Evolutionary conservation across 2,797 vertebrate species (phyloP).

Genomic region (Amblyopsis hoosieri): DNA sequence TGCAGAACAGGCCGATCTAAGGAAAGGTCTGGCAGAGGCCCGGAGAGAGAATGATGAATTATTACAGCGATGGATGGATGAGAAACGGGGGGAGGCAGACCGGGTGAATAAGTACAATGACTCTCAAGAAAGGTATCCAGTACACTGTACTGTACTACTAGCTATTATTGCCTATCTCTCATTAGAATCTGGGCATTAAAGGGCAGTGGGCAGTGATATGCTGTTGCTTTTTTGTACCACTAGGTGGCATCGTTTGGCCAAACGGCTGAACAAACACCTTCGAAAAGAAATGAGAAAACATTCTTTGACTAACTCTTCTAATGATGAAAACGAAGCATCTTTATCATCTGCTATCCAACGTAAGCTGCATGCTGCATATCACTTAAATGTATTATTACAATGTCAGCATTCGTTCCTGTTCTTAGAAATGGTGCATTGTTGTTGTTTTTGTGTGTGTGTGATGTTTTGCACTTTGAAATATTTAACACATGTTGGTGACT

Average conservation of each 20-base stretch:
- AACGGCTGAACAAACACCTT: constrained; percentile 61
- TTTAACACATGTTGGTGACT: no score
- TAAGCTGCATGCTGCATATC: constrained; percentile 15
- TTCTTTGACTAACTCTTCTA: constrained; percentile 6
- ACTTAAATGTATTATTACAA: neutral
- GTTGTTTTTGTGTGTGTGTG: no score
- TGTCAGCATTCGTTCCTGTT: neutral
- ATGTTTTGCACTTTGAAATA: neutral
- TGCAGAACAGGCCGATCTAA: constrained; percentile 54
- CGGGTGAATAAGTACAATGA: constrained; percentile 74
- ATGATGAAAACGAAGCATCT: constrained; percentile 19
- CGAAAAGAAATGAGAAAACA: constrained; percentile 29
- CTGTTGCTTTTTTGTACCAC: constrained; percentile 18
- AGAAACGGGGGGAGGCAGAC: constrained; percentile 71
- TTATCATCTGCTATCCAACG: constrained; percentile 17
- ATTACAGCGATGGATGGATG: constrained; percentile 74
- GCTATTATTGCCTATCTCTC: neutral
- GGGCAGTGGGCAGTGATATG: neutral
- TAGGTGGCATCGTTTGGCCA: constrained; percentile 74
- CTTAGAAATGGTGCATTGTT: neutral
- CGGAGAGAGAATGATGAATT: constrained; percentile 67
- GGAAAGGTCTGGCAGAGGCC: constrained; percentile 39
- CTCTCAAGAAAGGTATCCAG: constrained; percentile 64
- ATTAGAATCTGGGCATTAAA: neutral
- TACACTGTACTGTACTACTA: neutral